Evolutionary conservation across 2,113 vertebrate species (phyloP).

Genomic region (Fukomys damarensis): DNA sequence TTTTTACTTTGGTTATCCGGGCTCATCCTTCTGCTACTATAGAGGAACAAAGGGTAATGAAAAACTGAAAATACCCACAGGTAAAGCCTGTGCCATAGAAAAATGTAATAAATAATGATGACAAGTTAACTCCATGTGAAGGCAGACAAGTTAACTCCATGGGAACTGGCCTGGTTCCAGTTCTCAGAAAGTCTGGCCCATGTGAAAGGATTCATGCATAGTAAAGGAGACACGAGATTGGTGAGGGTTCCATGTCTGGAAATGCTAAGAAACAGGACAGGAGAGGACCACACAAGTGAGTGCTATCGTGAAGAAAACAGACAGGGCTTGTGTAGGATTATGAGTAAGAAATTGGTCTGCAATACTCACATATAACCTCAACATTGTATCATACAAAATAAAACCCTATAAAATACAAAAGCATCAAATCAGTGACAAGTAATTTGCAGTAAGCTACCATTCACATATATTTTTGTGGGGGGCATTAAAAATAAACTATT

Average conservation of each 20-base stretch:
- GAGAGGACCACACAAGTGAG: background rate
- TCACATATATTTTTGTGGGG: background rate
- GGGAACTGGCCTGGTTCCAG: background rate
- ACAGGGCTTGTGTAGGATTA: background rate
- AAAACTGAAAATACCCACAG: background rate
- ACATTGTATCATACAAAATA: background rate
- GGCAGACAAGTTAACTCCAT: background rate
- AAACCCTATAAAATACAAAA: background rate
- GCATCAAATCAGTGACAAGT: accelerated
- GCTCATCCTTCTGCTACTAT: background rate
- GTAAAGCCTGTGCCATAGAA: background rate
- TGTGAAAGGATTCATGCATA: background rate
- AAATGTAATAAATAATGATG: background rate
- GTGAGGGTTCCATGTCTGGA: background rate
- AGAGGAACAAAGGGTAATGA: background rate
- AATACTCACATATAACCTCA: background rate
- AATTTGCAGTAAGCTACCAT: background rate
- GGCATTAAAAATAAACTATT: background rate
- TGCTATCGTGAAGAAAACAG: background rate
- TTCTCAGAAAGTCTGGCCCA: background rate
- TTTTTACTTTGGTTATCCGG: background rate
- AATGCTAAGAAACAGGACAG: background rate
- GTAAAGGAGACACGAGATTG: background rate
- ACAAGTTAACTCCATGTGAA: background rate
- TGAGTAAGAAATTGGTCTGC: background rate